These are phyloP conservation scores for Anastatus disparis DNA, from an alignment of 1,140 invertebrate species.

Conservation along the genomic window DNA sequence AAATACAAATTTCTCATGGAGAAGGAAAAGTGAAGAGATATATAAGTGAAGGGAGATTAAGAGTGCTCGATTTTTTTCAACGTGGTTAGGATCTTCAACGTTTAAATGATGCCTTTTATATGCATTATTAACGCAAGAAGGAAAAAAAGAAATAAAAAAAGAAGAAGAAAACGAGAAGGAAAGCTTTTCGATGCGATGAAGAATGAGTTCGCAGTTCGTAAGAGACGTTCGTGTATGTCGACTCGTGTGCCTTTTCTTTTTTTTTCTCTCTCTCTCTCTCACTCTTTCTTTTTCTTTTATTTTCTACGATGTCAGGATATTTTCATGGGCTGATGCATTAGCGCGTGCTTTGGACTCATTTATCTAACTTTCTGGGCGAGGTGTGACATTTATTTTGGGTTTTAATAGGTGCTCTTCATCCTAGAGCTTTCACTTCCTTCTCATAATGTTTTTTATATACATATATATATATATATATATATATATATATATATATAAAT, in stretches of 20 bases:
- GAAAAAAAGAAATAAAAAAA: too few relatives aligned
- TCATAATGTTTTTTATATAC: too few relatives aligned
- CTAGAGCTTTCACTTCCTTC: too few relatives aligned
- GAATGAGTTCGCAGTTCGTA: constrained; percentile 11
- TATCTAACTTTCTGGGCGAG: constrained; percentile 1
- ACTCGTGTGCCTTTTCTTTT: constrained; percentile 14
- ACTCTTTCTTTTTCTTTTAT: too few relatives aligned
- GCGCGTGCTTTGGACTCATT: neutral
- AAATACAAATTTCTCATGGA: constrained; percentile 40
- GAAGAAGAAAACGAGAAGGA: too few relatives aligned
- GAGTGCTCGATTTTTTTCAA: constrained; percentile 7
- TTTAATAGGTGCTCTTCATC: too few relatives aligned
- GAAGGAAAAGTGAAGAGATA: neutral
- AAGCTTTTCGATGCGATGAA: constrained; percentile 32
- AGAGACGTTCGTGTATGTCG: neutral
- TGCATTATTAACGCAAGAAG: constrained; percentile 17
- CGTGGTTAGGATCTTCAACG: constrained; percentile 32
- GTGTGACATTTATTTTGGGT: neutral
- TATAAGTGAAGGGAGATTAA: neutral
- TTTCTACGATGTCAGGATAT: too few relatives aligned
- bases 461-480: too few relatives aligned
- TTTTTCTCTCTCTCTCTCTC: neutral
- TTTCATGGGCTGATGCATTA: constrained; percentile 5
- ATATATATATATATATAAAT: too few relatives aligned
- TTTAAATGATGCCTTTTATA: constrained; percentile 26